phyloP scores from a whole-genome alignment of 1,140 invertebrate species.

The Uloborus diversus region DNA sequence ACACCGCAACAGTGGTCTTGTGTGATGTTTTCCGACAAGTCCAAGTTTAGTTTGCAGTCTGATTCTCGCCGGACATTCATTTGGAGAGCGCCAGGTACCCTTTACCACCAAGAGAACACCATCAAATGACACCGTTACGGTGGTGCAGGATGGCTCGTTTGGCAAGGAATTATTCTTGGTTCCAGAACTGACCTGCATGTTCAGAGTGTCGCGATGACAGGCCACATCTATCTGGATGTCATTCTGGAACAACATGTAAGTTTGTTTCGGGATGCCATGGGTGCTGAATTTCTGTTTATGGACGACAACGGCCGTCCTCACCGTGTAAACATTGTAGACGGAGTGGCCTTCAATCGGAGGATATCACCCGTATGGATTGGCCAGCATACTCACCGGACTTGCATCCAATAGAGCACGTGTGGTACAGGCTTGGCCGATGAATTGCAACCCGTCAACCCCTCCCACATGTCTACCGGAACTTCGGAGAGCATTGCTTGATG shows the following conservation, averaged over 20 bases:
- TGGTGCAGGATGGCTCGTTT: neutral
- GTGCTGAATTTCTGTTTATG: neutral
- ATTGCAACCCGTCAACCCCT: constrained; percentile 1
- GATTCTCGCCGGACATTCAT: neutral
- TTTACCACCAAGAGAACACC: neutral
- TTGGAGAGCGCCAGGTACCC: neutral
- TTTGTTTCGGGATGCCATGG: neutral
- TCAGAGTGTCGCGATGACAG: neutral
- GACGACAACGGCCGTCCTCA: neutral
- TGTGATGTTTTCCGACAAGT: neutral
- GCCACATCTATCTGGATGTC: neutral
- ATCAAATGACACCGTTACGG: neutral
- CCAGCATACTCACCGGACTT: neutral
- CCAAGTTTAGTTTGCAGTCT: neutral
- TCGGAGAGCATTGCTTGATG: neutral
- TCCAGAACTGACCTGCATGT: neutral
- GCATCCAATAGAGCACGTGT: neutral
- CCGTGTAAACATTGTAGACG: no score
- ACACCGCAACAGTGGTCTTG: neutral
- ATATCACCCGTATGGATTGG: constrained; percentile 3
- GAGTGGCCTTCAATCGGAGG: no score
- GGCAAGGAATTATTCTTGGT: neutral
- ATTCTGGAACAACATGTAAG: neutral
- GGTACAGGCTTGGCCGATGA: neutral
- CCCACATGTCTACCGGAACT: neutral